Base-by-base conservation (phyloP, 1,140 invertebrate species). In the Globodera ellingtonae region DNA sequence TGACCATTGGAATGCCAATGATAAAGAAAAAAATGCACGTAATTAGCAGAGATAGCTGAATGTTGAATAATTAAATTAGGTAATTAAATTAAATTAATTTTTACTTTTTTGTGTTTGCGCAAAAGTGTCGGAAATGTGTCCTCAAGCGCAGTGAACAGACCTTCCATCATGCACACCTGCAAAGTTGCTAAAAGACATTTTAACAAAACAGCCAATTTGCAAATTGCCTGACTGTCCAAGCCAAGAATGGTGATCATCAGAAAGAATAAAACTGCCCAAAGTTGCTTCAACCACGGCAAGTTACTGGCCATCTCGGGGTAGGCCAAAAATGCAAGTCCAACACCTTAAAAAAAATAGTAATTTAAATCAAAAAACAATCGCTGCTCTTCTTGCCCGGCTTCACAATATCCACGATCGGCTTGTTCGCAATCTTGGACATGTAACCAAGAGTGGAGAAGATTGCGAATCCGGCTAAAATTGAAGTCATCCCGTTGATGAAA, bases 371-470 rank as follows among this genome's bases (percentile, higher is more conserved):
- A 52, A 52, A 52, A 52, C 10, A 52, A 52, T 52, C 10, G 7
- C 10, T 52, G 50, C 10, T 52, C 10, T 52, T 52, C 10, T 52
- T 13, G 18, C 56, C 86, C 13, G 89, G 87, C 56, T 89, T 89
- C 4, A 89, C 88, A 81, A 89, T 89, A n/a, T 89, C 84, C 44
- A 83, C 80, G 73, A 89, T 88, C 59, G 85, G 78, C 73, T 88
- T 89, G 35, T 85, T 72, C 1, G 87, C 84, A 56, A 83, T 66
- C 8, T 65, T 48, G 18, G 91, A 90, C 89, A 91, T 91, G 84
- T 90, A 89, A 1, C 94, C 94, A 24, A 95, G 90, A 75, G 95
- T 93, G 0, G 94, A 94, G 87, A 95, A 95, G 78, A 95, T 94
- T 6, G 94, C 95, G 75, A 94, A 93, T 44, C 94, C 94, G 13